These are phyloP conservation scores for Enteromius mattozi DNA, from an alignment of 2,797 vertebrate genomes.

Conservation along the genomic window DNA sequence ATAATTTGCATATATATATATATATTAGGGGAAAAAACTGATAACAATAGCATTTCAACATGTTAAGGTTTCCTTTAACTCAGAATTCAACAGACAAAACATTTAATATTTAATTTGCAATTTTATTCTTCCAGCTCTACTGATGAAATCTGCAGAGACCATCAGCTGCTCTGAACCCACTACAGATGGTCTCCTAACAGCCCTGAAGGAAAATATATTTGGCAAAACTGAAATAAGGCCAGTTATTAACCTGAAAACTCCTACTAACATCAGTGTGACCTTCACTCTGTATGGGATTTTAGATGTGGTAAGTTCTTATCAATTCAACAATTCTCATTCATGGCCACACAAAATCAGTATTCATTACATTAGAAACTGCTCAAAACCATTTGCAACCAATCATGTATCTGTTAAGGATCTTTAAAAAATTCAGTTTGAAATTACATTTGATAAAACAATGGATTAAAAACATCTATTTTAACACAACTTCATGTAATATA, in stretches of 20 bases:
- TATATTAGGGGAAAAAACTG: too few relatives aligned
- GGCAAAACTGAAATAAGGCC: conserved; percentile 57
- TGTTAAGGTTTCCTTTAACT: not conserved
- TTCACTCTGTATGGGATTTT: conserved; percentile 65
- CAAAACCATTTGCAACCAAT: conserved; percentile 1
- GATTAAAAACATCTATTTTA: not conserved
- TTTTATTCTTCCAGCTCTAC: conserved; percentile 12
- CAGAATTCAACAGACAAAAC: not conserved
- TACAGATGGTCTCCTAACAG: conserved; percentile 19
- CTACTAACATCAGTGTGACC: conserved; percentile 57
- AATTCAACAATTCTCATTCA: not conserved
- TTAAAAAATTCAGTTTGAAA: not conserved
- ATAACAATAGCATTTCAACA: too few relatives aligned
- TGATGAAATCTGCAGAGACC: not conserved
- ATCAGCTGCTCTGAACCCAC: conserved; percentile 50
- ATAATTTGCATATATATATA: not conserved
- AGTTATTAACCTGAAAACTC: conserved; percentile 48
- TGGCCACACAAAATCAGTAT: not conserved
- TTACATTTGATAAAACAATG: not conserved
- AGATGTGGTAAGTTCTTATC: conserved; percentile 57
- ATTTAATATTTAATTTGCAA: not conserved
- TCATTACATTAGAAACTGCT: not conserved
- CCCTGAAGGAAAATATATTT: conserved; percentile 50
- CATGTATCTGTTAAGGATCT: not conserved
- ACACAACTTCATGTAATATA: not conserved